Conservation (phyloP, 2,888 invertebrate species). For the Smittia aterrima region DNA sequence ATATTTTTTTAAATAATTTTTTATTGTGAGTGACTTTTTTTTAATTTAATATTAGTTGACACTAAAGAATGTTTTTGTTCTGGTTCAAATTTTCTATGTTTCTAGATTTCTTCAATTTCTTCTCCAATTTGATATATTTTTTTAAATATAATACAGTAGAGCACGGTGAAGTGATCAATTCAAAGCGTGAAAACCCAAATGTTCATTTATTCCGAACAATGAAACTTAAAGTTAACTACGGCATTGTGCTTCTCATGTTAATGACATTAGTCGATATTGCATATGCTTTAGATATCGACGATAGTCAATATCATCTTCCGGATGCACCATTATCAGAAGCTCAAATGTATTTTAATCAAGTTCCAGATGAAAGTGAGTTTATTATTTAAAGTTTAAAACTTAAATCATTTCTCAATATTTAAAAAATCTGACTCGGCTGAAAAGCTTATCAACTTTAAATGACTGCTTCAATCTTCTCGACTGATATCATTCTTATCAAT, state of each 20-base stretch:
- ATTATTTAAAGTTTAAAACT: not conserved
- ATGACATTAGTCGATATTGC: not conserved
- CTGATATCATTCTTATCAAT: no score
- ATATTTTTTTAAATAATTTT: no score
- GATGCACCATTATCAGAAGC: conserved; percentile 10
- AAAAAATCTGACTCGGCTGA: not conserved
- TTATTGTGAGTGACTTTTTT: no score
- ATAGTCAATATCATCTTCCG: not conserved
- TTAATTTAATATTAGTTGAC: not conserved
- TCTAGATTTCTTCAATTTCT: no score
- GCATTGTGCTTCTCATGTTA: not conserved
- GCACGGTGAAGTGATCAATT: not conserved
- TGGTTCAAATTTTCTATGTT: no score
- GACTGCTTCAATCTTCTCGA: no score
- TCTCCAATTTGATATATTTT: not conserved
- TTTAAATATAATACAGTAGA: not conserved
- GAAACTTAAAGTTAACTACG: not conserved
- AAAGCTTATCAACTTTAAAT: no score
- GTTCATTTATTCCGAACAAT: not conserved
- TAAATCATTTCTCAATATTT: not conserved
- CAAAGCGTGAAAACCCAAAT: not conserved
- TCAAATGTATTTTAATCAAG: not conserved
- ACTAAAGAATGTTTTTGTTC: not conserved
- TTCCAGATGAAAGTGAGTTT: not conserved
- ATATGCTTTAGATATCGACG: not conserved